These are phyloP conservation scores for Gallirallus australis DNA, from an alignment of 2,797 vertebrate genomes.

Conservation along the genomic window DNA sequence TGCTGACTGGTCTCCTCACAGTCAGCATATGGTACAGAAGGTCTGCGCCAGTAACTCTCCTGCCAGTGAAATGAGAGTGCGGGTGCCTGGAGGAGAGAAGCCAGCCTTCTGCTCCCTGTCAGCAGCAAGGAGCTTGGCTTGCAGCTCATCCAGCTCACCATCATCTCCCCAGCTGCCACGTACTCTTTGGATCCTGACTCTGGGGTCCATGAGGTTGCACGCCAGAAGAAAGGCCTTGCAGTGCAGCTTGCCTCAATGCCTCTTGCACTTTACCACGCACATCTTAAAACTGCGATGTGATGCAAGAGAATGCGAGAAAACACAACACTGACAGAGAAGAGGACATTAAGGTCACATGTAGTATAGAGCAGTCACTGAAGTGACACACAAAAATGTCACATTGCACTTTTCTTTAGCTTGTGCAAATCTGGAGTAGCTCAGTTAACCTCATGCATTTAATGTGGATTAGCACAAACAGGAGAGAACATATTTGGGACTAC, in stretches of 20 bases:
- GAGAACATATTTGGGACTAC: not conserved
- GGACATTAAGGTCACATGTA: not conserved
- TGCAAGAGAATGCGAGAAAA: not conserved
- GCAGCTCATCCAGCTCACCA: not conserved
- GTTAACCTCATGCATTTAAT: not conserved
- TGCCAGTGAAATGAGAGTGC: not conserved
- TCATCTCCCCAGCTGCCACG: not conserved
- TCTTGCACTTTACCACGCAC: not conserved
- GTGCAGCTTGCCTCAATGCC: not conserved
- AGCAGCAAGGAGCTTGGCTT: not conserved
- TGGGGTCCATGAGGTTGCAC: not conserved
- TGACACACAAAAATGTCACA: not conserved
- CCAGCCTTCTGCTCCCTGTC: not conserved
- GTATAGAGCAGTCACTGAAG: not conserved
- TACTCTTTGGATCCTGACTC: not conserved
- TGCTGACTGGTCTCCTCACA: not conserved
- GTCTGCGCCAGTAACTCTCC: not conserved
- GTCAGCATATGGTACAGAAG: accelerated
- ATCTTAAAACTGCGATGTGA: not conserved
- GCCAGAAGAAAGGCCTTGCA: not conserved
- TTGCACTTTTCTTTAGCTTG: not conserved
- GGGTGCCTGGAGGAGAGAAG: not conserved
- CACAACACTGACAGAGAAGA: not conserved
- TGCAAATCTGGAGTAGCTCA: not conserved
- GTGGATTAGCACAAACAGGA: not conserved